Evolutionary conservation across 2,888 invertebrate species (phyloP), one percentile per base, ranked within the genome.

Genomic region (Ectropis crepuscularia): DNA sequence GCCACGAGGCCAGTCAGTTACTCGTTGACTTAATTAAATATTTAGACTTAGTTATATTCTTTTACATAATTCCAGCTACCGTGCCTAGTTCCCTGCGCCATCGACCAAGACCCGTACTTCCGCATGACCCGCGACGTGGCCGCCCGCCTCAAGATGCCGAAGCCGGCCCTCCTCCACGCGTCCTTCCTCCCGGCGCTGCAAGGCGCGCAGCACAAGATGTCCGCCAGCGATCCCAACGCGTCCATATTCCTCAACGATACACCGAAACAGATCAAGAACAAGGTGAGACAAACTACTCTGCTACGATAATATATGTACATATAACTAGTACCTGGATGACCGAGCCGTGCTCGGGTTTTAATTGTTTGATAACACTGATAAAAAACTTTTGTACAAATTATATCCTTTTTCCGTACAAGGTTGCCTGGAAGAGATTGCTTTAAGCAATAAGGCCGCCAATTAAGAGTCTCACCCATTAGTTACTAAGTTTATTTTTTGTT

Each of bases 51-150:
- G 1, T 4, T 2, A 28, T 28, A 4, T 28, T 28, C 16, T 28
- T 28, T 91, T 88, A 36, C 43, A 10, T 41, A 9, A 41, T 53
- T 42, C 0, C 68, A 93, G 93, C 59, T 92, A 0, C 90, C 92
- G 0, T 91, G 91, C 65, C 93, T 98, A 9, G 98, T 99, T 69
- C 99, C 99, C 0, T 99, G 99, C 90, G 99, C 99, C 7, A 99
- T 99, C 72, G 99, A 99, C 93, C 99, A 99, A 94, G 99, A 99
- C 92, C 99, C 99, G 0, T 99, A 99, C 89, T 99, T 99, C 90
- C 95, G 99, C 41, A 99, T 99, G 99, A 97, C 98, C 0, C 94
- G 99, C 58, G 99, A 99, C 90, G 99, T 99, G n/a, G 98, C 99
- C 0, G 98, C 99, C 0, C 94, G 96, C 9, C 90, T 99, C 10